These are phyloP conservation scores for Euplexia lucipara DNA, from an alignment of 2,888 invertebrate genomes.

Conservation along the genomic window DNA sequence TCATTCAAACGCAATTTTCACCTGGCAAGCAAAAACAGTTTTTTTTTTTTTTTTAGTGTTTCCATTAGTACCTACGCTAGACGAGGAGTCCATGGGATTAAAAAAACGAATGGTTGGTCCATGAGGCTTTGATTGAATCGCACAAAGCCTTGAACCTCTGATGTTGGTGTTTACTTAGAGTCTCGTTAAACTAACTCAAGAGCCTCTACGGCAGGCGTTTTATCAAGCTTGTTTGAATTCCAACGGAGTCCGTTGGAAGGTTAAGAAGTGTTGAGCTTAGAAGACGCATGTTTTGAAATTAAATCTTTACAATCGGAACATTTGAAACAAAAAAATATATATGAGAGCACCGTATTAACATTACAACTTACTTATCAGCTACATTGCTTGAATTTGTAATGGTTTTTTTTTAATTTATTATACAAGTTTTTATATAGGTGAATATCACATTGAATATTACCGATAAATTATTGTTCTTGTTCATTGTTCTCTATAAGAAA, in stretches of 20 bases:
- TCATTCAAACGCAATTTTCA: conserved; percentile 55
- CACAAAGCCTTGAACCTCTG: conserved; percentile 70
- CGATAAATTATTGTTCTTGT: too few species aligned
- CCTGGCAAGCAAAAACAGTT: conserved; percentile 28
- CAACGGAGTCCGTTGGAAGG: conserved; percentile 17
- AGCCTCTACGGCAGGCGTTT: conserved; percentile 47
- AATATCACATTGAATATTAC: too few species aligned
- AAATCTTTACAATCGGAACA: too few species aligned
- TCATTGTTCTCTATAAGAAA: too few species aligned
- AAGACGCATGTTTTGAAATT: background rate
- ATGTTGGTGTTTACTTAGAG: conserved; percentile 68
- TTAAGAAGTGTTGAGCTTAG: conserved; percentile 7
- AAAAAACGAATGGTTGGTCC: conserved; percentile 35
- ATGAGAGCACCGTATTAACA: too few species aligned
- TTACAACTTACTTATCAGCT: too few species aligned
- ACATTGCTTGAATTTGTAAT: too few species aligned
- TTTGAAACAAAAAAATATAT: too few species aligned
- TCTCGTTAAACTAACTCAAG: conserved; percentile 74
- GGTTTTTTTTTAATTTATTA: too few species aligned
- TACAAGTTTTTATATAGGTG: too few species aligned
- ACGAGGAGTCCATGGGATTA: conserved; percentile 39
- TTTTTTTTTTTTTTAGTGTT: conserved; percentile 45
- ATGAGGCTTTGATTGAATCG: conserved; percentile 68
- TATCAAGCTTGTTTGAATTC: conserved; percentile 8
- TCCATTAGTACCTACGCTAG: conserved; percentile 47